phyloP scores from a whole-genome alignment of 2,888 invertebrate genomes.

The Habroteleia sp. region DNA sequence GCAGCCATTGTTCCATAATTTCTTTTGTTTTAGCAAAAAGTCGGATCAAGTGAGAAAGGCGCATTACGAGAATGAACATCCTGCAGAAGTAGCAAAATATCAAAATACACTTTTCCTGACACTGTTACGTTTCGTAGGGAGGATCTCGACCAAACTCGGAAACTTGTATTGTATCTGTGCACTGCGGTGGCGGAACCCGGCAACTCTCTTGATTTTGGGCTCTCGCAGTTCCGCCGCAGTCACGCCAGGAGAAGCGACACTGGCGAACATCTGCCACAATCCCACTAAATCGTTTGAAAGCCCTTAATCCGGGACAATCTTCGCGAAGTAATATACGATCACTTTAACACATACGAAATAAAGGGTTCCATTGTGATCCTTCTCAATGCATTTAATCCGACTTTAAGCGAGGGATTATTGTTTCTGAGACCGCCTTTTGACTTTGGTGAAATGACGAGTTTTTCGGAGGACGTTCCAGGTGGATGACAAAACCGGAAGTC shows the following conservation, averaged over 20 bases:
- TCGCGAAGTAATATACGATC: slow-evolving; percentile 68
- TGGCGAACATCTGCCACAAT: slow-evolving; percentile 76
- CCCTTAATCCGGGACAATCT: slow-evolving; percentile 75
- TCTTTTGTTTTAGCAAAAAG: slow-evolving; percentile 57
- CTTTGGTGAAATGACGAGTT: slow-evolving; percentile 7
- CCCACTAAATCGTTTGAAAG: slow-evolving; percentile 72
- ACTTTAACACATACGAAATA: slow-evolving; percentile 69
- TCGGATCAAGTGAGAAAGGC: slow-evolving; percentile 53
- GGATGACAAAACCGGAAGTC: slow-evolving; percentile 46
- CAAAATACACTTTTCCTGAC: slow-evolving; percentile 76
- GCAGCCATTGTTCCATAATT: slow-evolving; percentile 59
- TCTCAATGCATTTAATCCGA: too few species aligned
- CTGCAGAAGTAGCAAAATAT: slow-evolving; percentile 73
- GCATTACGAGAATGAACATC: slow-evolving; percentile 49
- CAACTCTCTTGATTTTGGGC: slow-evolving; percentile 66
- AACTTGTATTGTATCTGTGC: slow-evolving; percentile 76
- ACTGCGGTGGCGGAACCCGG: slow-evolving; percentile 69
- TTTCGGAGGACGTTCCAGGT: slow-evolving; percentile 43
- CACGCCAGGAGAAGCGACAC: slow-evolving; percentile 40
- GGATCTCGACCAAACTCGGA: slow-evolving; percentile 74
- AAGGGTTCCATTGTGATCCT: neutral
- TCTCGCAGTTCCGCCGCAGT: slow-evolving; percentile 39
- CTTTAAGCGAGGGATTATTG: too few species aligned
- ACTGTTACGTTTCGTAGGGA: slow-evolving; percentile 71
- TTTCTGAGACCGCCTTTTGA: too few species aligned